phyloP scores from a whole-genome alignment of 2,888 invertebrate species.

The Pseudolycoriella hygida region DNA sequence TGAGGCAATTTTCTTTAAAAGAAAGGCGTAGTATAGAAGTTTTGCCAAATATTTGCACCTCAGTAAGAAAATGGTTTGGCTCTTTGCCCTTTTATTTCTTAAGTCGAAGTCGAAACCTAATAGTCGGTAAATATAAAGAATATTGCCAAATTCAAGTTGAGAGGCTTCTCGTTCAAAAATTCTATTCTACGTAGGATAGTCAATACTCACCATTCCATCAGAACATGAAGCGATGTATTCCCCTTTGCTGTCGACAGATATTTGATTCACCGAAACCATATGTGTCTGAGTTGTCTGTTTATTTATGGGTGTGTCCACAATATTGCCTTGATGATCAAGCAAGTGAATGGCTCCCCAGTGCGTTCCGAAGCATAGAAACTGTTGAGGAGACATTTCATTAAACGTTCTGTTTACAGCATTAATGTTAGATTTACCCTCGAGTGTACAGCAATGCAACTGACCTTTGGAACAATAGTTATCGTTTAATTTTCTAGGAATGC shows the following conservation, averaged over 20 bases:
- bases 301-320: conserved; percentile 33
- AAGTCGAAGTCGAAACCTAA: too few species aligned
- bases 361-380: conserved; percentile 86
- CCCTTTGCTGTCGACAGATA: conserved; percentile 86
- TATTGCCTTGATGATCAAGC: conserved; percentile 83
- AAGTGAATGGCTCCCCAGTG: conserved; percentile 82
- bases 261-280: conserved; percentile 81
- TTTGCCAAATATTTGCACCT: too few species aligned
- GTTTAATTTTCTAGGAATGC: too few species aligned
- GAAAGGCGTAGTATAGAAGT: too few species aligned
- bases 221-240: conserved; percentile 87
- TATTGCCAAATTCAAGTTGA: too few species aligned
- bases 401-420: background rate
- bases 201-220: conserved; percentile 50
- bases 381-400: conserved; percentile 7
- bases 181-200: background rate
- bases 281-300: conserved; percentile 50
- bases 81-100: too few species aligned
- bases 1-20: too few species aligned
- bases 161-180: too few species aligned
- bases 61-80: too few species aligned
- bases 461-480: too few species aligned
- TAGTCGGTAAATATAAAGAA: too few species aligned
- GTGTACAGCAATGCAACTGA: conserved; percentile 81
- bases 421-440: conserved; percentile 45